Evolutionary conservation across 2,797 vertebrate species (phyloP).

Genomic region (Scolopax bukidnonensis): DNA sequence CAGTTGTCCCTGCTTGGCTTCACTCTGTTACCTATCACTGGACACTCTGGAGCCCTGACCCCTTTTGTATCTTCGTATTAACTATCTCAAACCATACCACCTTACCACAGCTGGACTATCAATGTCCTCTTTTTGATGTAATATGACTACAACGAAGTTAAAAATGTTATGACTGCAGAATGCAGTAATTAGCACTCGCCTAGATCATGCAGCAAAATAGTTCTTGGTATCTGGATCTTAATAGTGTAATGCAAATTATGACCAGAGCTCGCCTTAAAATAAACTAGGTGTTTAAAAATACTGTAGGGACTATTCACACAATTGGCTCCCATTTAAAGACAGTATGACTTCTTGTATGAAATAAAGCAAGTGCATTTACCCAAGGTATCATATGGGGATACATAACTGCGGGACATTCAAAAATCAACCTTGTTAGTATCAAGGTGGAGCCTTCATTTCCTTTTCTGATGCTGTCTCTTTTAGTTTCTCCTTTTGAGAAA

Average conservation of each 20-base stretch:
- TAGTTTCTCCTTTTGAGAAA: not conserved
- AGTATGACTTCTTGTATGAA: not conserved
- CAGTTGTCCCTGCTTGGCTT: not conserved
- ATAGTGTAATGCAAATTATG: not conserved
- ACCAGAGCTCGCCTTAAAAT: not conserved
- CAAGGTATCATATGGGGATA: not conserved
- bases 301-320: not conserved
- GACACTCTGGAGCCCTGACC: not conserved
- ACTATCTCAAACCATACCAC: not conserved
- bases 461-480: not conserved
- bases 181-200: not conserved
- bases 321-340: not conserved
- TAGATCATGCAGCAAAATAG: not conserved
- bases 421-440: not conserved
- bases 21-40: not conserved
- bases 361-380: not conserved
- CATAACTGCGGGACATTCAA: not conserved
- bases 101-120: not conserved
- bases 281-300: not conserved
- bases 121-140: not conserved
- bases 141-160: not conserved
- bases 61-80: not conserved
- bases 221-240: not conserved
- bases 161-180: not conserved
- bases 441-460: not conserved